Evolutionary conservation across 2,113 vertebrate species (phyloP).

Genomic region (Notechis scutatus): DNA sequence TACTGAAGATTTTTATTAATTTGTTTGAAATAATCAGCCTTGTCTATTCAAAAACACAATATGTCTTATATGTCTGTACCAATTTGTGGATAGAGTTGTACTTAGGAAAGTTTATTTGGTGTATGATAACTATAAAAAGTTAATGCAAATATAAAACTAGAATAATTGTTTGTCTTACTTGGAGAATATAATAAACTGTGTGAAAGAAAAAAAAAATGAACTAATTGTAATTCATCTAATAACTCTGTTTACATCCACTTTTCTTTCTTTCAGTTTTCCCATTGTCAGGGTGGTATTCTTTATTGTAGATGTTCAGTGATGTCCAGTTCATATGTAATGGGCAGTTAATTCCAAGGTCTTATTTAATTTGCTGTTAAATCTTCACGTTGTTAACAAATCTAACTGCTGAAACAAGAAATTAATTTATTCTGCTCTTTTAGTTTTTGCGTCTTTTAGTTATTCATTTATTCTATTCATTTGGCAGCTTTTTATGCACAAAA

Average conservation of each 20-base stretch:
- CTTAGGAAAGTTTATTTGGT: not conserved
- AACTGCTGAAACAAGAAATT: conserved; percentile 14
- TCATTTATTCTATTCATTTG: not conserved
- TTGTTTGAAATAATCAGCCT: not conserved
- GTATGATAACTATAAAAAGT: not conserved
- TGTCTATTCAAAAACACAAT: not conserved
- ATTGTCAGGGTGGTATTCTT: not conserved
- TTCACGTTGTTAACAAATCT: conserved; percentile 23
- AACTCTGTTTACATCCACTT: not conserved
- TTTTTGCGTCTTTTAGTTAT: conserved; percentile 3
- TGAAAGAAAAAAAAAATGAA: not conserved
- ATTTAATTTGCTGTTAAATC: conserved; percentile 23
- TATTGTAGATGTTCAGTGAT: not conserved
- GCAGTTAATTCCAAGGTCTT: not conserved
- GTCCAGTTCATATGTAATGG: conserved; percentile 21
- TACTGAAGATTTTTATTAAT: not conserved
- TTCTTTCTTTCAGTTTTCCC: not conserved
- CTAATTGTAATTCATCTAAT: not conserved
- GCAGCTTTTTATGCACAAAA: conserved; percentile 2
- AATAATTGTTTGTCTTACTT: not conserved
- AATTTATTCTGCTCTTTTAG: not conserved
- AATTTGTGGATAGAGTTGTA: not conserved
- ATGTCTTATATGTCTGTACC: not conserved
- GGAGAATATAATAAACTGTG: not conserved
- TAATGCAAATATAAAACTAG: not conserved